These are phyloP conservation scores for Melanchra persicariae DNA, from an alignment of 2,888 invertebrate species.

Conservation along the genomic window DNA sequence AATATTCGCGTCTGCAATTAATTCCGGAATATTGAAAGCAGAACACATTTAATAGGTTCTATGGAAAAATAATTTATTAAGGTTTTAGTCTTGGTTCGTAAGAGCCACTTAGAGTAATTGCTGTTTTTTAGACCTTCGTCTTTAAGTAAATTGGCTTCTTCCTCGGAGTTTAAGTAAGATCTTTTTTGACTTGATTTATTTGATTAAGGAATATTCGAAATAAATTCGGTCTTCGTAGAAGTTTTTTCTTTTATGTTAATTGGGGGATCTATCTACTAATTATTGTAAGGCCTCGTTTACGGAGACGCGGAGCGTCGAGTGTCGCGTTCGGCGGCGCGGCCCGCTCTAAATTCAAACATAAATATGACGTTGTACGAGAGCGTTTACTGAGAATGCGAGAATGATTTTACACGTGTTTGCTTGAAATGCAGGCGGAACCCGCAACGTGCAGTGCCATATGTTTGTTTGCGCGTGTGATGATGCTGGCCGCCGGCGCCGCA, in stretches of 20 bases:
- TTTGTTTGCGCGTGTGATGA: no score
- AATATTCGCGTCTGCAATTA: constrained; percentile 66
- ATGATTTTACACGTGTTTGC: no score
- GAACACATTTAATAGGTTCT: constrained; percentile 58
- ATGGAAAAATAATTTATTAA: constrained; percentile 61
- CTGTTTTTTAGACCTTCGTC: constrained; percentile 45
- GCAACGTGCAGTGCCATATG: no score
- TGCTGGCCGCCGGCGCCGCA: no score
- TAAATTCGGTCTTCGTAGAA: background rate
- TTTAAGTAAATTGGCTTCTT: constrained; percentile 51
- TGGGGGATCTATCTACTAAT: background rate
- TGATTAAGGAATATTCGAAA: constrained; percentile 18
- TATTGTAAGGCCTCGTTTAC: no score
- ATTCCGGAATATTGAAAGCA: constrained; percentile 67
- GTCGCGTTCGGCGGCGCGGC: no score
- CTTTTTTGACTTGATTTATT: constrained; percentile 34
- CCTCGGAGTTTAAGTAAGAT: constrained; percentile 21
- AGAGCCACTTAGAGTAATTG: constrained; percentile 52
- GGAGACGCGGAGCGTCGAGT: no score
- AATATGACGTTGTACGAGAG: no score
- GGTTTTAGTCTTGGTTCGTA: constrained; percentile 24
- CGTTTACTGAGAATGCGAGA: no score
- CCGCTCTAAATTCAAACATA: no score
- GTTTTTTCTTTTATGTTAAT: background rate
- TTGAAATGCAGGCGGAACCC: no score